Conservation (phyloP, 2,797 vertebrate genomes). For the Ctenopoma multispine region DNA sequence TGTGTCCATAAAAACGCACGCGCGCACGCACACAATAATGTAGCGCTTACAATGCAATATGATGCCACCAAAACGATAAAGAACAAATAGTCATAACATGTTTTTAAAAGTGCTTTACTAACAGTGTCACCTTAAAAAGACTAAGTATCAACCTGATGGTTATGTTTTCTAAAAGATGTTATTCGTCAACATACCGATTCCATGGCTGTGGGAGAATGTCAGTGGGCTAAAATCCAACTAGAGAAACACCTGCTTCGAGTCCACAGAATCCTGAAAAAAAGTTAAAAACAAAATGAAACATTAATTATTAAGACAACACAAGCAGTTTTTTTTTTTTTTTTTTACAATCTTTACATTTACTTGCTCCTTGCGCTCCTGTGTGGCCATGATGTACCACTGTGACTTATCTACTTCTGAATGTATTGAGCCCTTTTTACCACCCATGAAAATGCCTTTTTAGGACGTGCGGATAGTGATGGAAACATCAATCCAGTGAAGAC, state of each 20-base stretch:
- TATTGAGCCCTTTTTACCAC: no score
- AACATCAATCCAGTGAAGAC: neutral
- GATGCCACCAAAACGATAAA: neutral
- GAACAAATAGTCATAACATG: neutral
- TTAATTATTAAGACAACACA: constrained; percentile 64
- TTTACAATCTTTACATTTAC: no score
- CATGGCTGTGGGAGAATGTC: constrained; percentile 86
- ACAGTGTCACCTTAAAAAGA: constrained; percentile 15
- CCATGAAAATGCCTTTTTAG: no score
- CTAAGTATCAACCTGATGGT: constrained; percentile 6
- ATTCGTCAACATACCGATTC: constrained; percentile 87
- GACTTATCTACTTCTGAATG: neutral
- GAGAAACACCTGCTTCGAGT: constrained; percentile 72
- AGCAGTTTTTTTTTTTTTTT: no score
- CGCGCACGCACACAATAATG: neutral
- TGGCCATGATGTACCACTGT: neutral
- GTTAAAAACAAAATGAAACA: constrained; percentile 53
- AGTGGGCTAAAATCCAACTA: constrained; percentile 85
- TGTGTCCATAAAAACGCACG: neutral
- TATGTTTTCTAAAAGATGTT: constrained; percentile 16
- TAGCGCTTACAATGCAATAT: neutral
- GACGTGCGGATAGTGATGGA: neutral
- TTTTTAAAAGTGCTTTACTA: constrained; percentile 1
- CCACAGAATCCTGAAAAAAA: constrained; percentile 82
- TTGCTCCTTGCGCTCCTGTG: neutral